A percentile compares a stretch with the other conserved stretches of the same genome.
phyloP scores from a whole-genome alignment of 2,797 vertebrate species.

The Scyliorhinus canicula region DNA sequence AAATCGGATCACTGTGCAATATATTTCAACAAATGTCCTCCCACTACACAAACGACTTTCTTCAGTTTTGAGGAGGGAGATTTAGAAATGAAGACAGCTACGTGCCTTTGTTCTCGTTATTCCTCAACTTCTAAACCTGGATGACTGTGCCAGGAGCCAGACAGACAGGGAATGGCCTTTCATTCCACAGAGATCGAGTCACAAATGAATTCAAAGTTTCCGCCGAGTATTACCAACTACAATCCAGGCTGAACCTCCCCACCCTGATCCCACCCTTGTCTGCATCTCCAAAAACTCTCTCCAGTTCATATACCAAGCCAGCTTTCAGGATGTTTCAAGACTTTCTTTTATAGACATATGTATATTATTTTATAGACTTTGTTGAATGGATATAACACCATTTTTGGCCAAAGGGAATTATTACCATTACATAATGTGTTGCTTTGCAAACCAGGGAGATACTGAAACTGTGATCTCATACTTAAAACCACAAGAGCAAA shows the following conservation, averaged over 20 bases:
- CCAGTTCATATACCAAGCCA: neutral
- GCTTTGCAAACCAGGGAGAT: neutral
- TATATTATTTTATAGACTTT: neutral
- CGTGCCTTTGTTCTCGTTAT: neutral
- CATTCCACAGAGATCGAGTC: neutral
- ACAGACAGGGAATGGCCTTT: neutral
- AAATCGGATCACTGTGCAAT: neutral
- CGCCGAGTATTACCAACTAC: neutral
- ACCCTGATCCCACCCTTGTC: neutral
- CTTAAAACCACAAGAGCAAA: slow-evolving; percentile 17
- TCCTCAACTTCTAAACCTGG: neutral
- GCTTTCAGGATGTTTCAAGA: neutral
- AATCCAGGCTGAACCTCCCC: neutral
- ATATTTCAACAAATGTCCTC: neutral
- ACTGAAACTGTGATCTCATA: slow-evolving; percentile 27
- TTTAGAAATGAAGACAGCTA: neutral
- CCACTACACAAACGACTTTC: neutral
- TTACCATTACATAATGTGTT: neutral
- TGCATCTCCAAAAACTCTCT: neutral
- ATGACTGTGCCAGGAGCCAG: neutral
- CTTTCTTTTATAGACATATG: neutral
- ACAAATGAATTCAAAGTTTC: neutral
- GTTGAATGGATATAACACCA: neutral
- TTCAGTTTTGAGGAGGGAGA: neutral
- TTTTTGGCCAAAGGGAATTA: neutral